Evolutionary conservation across 35 echinoderm and acorn worm species (phyloP), one percentile per base, ranked within the genome.

Genomic region (Nesometra sesokonis): DNA sequence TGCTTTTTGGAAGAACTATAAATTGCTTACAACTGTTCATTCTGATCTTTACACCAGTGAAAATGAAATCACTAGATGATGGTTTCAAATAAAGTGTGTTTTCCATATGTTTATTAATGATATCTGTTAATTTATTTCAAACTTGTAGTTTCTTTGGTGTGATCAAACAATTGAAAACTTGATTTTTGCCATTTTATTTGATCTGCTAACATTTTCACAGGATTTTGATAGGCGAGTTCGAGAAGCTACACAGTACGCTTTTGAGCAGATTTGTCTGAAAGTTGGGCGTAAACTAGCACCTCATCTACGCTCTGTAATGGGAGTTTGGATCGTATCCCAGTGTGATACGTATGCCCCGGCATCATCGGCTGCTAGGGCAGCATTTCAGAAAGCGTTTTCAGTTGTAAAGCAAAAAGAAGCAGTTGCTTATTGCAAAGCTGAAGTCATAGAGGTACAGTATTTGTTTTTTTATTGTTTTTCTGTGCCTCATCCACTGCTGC

Each of bases 141-240:
- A 81, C 11, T 32, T 13, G 37, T 39, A 35, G 21, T 84, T 17
- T 13, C 17, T 38, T 17, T 43, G 32, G 17, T 17, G 32, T 31
- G 21, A 11, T 84, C 13, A 17, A 15, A 8, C 35, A 21, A 34
- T 40, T 11, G 19, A 17, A 80, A 21, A 78, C 13, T 19, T 13
- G 17, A 0, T 0, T 31, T 35, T 0, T 29, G 29, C 13, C 11
- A n/a, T 29, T 31, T 15, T 0, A 27, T 30, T 29, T 23, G 17
- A 15, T 81, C 17, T 52, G 27, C 13, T 46, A 19, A 87, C 0
- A 17, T 37, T 32, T 29, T 57, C 0, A 34, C 40, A 98, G 95
- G 95, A 98, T 83, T 86, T 88, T 85, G 95, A 98, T 91, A 93
- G 87, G 79, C 84, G 95, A 77, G 92, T 98, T 5, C 86, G 95